These are phyloP conservation scores for Cerastis leucographa DNA, from an alignment of 2,888 invertebrate genomes.

Conservation along the genomic window DNA sequence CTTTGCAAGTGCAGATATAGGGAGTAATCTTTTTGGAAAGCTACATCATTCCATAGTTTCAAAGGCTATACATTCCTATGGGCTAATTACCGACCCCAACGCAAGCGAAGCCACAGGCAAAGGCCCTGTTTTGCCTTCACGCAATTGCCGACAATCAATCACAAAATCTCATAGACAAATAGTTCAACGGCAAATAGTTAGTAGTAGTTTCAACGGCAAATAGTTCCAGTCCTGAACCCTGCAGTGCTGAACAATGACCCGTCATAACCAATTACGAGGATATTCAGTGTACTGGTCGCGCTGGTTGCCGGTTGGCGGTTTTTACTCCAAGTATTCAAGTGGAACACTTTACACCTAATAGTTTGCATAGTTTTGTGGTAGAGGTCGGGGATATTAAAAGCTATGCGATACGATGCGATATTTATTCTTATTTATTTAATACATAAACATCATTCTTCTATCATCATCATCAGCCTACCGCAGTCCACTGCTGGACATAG, in stretches of 20 bases:
- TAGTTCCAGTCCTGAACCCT: not conserved
- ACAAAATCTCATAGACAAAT: too few species aligned
- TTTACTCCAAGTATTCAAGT: slow-evolving; percentile 32
- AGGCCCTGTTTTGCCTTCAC: not conserved
- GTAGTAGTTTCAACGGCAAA: too few species aligned
- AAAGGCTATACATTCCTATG: too few species aligned
- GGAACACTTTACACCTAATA: slow-evolving; percentile 59
- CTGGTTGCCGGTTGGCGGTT: slow-evolving; percentile 12
- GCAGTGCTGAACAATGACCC: slow-evolving; percentile 19
- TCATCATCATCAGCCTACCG: too few species aligned
- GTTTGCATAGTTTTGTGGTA: slow-evolving; percentile 45
- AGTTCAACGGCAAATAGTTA: too few species aligned
- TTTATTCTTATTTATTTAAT: not conserved
- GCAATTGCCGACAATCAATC: not conserved
- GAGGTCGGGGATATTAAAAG: slow-evolving; percentile 24
- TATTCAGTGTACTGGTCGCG: slow-evolving; percentile 15
- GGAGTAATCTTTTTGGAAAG: not conserved
- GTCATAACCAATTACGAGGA: slow-evolving; percentile 38
- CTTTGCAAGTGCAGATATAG: not conserved
- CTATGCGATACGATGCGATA: slow-evolving; percentile 9
- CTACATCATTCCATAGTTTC: not conserved
- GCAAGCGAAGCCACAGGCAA: not conserved
- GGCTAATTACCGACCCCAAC: not conserved
- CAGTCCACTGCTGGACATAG: too few species aligned
- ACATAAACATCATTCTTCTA: too few species aligned